Conservation (phyloP, 1,140 invertebrate genomes). For the Acyrthosiphon pisum region DNA sequence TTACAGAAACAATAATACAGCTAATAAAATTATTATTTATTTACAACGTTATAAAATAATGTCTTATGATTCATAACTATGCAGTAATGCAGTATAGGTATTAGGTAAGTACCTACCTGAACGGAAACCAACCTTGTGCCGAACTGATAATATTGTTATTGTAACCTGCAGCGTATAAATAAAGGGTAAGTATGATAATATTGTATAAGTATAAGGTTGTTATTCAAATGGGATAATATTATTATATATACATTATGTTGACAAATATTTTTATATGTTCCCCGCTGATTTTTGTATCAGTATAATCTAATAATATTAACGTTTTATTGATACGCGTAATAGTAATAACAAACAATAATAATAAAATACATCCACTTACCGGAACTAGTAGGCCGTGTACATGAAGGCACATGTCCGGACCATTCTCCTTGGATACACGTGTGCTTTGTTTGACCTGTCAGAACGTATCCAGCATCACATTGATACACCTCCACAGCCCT, state of each 20-base stretch:
- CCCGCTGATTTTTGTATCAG: not conserved
- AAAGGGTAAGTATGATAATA: not conserved
- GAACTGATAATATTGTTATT: not conserved
- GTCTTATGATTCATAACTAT: not conserved
- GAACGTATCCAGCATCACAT: slow-evolving; percentile 29
- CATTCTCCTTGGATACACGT: slow-evolving; percentile 35
- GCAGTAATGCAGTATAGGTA: not conserved
- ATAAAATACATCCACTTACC: not conserved
- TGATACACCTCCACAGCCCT: slow-evolving; percentile 44
- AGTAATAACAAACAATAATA: not conserved
- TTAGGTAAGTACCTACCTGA: slow-evolving; percentile 35
- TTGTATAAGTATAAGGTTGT: not conserved
- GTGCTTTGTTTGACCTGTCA: slow-evolving; percentile 28
- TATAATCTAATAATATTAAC: not conserved
- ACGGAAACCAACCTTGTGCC: slow-evolving; percentile 44
- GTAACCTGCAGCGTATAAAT: not conserved
- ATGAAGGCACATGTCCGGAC: slow-evolving; percentile 40
- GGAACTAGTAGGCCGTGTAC: not conserved
- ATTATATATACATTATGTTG: not conserved
- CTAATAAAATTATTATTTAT: not conserved
- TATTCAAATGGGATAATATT: not conserved
- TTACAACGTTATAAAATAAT: not conserved
- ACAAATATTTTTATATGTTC: not conserved
- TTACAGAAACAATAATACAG: not conserved
- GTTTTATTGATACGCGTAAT: not conserved